Evolutionary conservation across 2,113 vertebrate genomes (phyloP).

Genomic region (Eolophus roseicapilla): DNA sequence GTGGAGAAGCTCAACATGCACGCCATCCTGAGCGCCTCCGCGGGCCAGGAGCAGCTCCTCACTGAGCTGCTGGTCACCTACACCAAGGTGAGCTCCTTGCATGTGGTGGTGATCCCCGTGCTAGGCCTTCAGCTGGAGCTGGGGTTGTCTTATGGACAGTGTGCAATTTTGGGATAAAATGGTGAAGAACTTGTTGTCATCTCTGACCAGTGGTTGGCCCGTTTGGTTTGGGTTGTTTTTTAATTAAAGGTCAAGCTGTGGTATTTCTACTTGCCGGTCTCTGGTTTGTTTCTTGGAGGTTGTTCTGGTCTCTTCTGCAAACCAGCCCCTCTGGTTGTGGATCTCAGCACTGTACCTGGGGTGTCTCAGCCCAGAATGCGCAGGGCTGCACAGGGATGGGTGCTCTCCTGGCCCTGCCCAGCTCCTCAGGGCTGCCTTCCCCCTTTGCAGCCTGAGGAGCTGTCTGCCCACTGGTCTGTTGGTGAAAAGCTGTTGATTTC

Average conservation of each 20-base stretch:
- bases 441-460: not conserved
- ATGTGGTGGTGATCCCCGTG: accelerated
- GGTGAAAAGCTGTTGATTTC: not conserved
- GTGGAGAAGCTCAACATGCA: slow-evolving; percentile 96
- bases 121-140: not conserved
- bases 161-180: not conserved
- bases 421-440: not conserved
- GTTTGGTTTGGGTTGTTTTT: not conserved
- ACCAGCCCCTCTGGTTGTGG: accelerated
- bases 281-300: not conserved
- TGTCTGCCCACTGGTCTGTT: not conserved
- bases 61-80: slow-evolving; percentile 86
- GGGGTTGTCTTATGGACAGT: not conserved
- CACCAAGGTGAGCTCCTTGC: slow-evolving; percentile 80
- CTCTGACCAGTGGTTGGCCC: not conserved
- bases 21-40: slow-evolving; percentile 84
- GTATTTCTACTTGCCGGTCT: not conserved
- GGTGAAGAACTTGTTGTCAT: not conserved
- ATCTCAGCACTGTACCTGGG: not conserved
- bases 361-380: not conserved
- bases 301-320: not conserved
- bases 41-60: slow-evolving; percentile 84
- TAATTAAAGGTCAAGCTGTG: slow-evolving; percentile 17
- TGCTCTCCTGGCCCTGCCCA: not conserved
- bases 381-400: accelerated